A percentile compares a stretch with the other conserved stretches of the same genome.
Evolutionary conservation across 2,888 invertebrate species (phyloP).

Genomic region (Anorthoa munda): DNA sequence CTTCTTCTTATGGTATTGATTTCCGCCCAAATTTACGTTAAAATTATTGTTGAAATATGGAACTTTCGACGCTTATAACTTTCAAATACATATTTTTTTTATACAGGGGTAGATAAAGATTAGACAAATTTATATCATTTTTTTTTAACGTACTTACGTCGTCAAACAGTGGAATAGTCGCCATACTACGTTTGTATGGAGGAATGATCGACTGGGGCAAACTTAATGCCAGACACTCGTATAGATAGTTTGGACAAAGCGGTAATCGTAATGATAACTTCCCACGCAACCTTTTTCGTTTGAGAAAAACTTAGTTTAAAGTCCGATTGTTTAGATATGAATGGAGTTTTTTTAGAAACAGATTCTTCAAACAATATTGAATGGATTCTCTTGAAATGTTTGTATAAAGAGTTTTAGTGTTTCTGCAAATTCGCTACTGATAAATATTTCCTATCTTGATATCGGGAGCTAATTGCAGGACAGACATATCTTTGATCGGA

Average conservation of each 20-base stretch:
- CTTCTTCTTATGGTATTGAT: too few species aligned
- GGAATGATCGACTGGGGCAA: too few species aligned
- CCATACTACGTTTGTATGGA: too few species aligned
- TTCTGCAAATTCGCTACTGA: conserved; percentile 5
- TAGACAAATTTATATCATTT: too few species aligned
- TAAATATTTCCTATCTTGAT: conserved; percentile 24
- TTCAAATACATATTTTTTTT: too few species aligned
- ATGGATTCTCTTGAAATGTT: conserved; percentile 27
- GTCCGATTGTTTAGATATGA: conserved; percentile 45
- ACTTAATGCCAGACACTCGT: conserved; percentile 23
- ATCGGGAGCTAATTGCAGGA: conserved; percentile 7
- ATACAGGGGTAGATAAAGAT: too few species aligned
- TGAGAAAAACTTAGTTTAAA: conserved; percentile 60
- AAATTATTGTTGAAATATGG: too few species aligned
- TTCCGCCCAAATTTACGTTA: too few species aligned
- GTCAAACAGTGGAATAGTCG: too few species aligned
- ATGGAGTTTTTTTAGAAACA: conserved; percentile 17
- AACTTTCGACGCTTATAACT: too few species aligned
- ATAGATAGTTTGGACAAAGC: conserved; percentile 49
- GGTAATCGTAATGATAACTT: conserved; percentile 53
- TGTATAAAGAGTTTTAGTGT: conserved; percentile 9
- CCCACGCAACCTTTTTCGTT: conserved; percentile 47
- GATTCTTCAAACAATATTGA: conserved; percentile 14
- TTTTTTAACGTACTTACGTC: too few species aligned
- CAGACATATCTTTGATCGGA: conserved; percentile 29